phyloP scores from a whole-genome alignment of 1,140 invertebrate genomes.

The Drosophila suzukii region DNA sequence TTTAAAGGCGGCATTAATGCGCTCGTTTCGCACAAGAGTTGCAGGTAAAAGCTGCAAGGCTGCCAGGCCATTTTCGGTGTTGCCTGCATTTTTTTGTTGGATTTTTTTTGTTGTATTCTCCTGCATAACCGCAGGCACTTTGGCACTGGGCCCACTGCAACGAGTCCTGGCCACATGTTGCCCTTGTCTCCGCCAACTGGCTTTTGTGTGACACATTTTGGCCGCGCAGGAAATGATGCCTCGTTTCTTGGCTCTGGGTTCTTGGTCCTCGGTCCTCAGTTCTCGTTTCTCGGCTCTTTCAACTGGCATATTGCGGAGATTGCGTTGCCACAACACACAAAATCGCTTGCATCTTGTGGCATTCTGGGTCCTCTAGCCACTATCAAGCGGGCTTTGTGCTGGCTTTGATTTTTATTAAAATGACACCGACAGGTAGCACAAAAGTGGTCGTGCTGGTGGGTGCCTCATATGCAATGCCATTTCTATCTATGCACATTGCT shows the following conservation, averaged over 20 bases:
- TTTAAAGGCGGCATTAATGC: constrained; percentile 77
- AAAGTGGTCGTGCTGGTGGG: background rate
- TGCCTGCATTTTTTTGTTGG: constrained; percentile 1
- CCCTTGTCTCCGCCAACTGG: constrained; percentile 43
- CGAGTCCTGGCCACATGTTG: constrained; percentile 68
- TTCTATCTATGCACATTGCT: background rate
- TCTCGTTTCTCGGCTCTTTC: constrained; percentile 5
- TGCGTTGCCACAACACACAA: constrained; percentile 41
- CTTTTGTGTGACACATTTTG: constrained; percentile 68
- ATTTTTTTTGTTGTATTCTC: background rate
- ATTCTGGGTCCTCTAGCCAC: background rate
- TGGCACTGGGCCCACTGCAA: constrained; percentile 52
- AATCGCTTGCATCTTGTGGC: constrained; percentile 31
- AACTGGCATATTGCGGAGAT: constrained; percentile 65
- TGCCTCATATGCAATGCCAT: constrained; percentile 4
- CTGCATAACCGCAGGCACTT: constrained; percentile 79
- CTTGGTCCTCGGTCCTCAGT: background rate
- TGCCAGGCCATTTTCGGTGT: constrained; percentile 17
- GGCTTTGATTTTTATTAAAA: constrained; percentile 48
- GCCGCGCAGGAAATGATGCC: constrained; percentile 59
- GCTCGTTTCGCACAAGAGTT: constrained; percentile 42
- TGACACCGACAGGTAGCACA: constrained; percentile 17
- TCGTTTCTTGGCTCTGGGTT: constrained; percentile 3
- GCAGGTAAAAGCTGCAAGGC: constrained; percentile 34
- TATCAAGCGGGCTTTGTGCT: background rate